Conservation (phyloP, 2,888 invertebrate genomes). For the Boloria selene region DNA sequence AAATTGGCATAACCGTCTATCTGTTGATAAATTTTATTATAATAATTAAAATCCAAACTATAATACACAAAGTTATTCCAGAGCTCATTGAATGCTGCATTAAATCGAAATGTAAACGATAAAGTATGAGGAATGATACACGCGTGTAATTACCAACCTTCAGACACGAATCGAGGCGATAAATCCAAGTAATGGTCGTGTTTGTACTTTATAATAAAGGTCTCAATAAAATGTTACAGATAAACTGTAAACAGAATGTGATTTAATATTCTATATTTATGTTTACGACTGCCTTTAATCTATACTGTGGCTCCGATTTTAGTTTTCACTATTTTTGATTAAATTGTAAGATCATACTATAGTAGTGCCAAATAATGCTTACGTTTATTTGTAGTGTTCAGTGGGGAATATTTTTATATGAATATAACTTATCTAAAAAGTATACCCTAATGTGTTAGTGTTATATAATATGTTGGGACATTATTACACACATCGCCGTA, state of each 20-base stretch:
- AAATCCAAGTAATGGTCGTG: constrained; percentile 48
- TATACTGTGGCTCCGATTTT: not conserved
- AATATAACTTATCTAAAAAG: no score
- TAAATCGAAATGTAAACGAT: constrained; percentile 16
- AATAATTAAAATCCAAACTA: not conserved
- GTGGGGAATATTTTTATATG: no score
- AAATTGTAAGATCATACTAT: no score
- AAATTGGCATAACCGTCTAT: no score
- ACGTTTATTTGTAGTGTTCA: no score
- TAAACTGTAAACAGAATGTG: constrained; percentile 11
- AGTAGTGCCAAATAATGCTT: no score
- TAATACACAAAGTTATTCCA: constrained; percentile 6
- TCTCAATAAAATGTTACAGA: constrained; percentile 42
- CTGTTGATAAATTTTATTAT: no score
- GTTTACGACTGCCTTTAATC: not conserved
- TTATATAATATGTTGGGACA: no score
- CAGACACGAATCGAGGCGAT: constrained; percentile 49
- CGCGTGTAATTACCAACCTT: constrained; percentile 43
- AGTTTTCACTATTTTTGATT: no score
- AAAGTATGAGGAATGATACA: constrained; percentile 26
- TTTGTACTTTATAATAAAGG: constrained; percentile 47
- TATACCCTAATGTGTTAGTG: no score
- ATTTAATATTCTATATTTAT: not conserved
- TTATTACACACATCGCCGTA: no score
- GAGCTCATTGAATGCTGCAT: constrained; percentile 5